phyloP scores from a whole-genome alignment of 2,797 vertebrate species.

The Melanotaenia nigrans region DNA sequence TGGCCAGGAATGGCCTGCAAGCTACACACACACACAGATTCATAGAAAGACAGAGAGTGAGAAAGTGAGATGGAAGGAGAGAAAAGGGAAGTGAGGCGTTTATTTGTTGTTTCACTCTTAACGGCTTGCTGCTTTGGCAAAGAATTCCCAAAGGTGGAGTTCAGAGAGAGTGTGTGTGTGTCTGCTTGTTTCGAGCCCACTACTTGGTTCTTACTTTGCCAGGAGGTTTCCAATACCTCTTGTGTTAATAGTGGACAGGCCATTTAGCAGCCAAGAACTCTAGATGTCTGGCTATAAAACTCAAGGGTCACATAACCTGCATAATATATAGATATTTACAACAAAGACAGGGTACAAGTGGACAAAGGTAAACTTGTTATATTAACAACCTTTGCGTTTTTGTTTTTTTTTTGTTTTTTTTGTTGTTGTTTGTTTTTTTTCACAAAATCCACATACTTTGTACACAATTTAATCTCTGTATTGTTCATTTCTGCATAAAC shows the following conservation, averaged over 20 bases:
- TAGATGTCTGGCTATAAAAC: constrained; percentile 49
- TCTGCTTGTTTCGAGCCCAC: constrained; percentile 36
- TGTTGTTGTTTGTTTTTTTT: neutral
- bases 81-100: constrained; percentile 76
- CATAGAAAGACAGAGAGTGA: constrained; percentile 46
- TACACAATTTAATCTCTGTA: constrained; percentile 3
- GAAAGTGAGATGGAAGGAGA: constrained; percentile 61
- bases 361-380: neutral
- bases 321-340: constrained; percentile 22
- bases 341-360: neutral
- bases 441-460: neutral
- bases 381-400: neutral
- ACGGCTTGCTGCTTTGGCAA: constrained; percentile 69
- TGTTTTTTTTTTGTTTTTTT: neutral
- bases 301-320: constrained; percentile 36
- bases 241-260: constrained; percentile 56
- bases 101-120: constrained; percentile 79
- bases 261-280: constrained; percentile 36
- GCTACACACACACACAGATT: constrained; percentile 42
- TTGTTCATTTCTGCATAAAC: neutral
- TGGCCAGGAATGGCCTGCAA: constrained; percentile 68
- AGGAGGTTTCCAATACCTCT: constrained; percentile 69
- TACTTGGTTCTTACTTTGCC: constrained; percentile 57
- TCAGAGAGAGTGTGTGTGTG: constrained; percentile 60
- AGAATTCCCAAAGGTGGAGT: constrained; percentile 77